A percentile compares a stretch with the other conserved stretches of the same genome.
Evolutionary conservation across 2,113 vertebrate genomes (phyloP).

Genomic region (Dicentrarchus labrax): DNA sequence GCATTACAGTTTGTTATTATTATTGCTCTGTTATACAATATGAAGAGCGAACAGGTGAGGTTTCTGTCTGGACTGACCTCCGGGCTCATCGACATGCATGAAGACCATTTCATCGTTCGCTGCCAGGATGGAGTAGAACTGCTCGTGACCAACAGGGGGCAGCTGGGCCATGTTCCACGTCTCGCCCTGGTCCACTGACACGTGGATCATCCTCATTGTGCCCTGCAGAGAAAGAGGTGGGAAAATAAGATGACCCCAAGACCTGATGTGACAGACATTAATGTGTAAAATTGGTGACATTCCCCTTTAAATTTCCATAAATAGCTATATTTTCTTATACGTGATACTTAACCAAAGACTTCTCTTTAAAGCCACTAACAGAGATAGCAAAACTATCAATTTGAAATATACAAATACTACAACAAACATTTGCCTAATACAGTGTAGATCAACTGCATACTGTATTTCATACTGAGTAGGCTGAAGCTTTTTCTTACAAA

Average conservation of each 20-base stretch:
- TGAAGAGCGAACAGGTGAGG: not conserved
- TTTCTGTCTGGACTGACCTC: constrained; percentile 83
- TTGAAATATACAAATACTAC: not conserved
- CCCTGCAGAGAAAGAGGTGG: constrained; percentile 78
- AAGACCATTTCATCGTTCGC: constrained; percentile 94
- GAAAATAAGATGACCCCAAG: not conserved
- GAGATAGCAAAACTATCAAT: not conserved
- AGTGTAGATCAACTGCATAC: not conserved
- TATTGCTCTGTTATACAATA: not conserved
- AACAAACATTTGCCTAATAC: not conserved
- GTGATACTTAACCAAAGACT: not conserved
- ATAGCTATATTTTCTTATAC: too few species aligned
- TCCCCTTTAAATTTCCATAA: not conserved
- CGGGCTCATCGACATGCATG: constrained; percentile 95
- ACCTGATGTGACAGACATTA: not conserved
- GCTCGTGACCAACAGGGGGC: constrained; percentile 92
- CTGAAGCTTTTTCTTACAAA: not conserved
- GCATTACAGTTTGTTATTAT: not conserved
- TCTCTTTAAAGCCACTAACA: not conserved
- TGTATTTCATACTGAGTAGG: not conserved
- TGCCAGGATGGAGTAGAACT: constrained; percentile 95
- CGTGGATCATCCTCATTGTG: constrained; percentile 88
- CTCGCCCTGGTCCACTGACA: constrained; percentile 91
- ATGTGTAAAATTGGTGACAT: not conserved
- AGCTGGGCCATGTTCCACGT: constrained; percentile 95